Evolutionary conservation across 2,797 vertebrate species (phyloP), one percentile per base, ranked within the genome.

Genomic region (Poeciliopsis presidionis): DNA sequence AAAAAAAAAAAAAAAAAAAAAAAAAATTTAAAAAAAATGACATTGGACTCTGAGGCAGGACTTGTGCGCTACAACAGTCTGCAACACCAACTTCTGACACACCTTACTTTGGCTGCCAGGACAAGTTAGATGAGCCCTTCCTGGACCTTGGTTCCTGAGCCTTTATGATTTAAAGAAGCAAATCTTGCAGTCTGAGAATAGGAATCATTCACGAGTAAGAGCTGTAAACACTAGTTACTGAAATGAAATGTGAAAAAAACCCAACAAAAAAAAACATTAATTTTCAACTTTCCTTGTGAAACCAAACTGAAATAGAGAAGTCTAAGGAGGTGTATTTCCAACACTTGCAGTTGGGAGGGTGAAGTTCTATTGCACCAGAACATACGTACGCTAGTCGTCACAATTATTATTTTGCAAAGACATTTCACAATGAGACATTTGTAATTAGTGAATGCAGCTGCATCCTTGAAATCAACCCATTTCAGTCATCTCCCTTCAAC

Each of bases 281-380:
- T 59, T 25, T 55, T 67, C 84, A 87, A 84, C 81, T 79, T 81
- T 87, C 72, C 61, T 71, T 81, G 70, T 77, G 73, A 72, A 87
- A 79, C 78, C 80, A 87, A 89, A 87, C 75, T 74, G 77, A 80
- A 85, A 84, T 74, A 79, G 78, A 81, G 87, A 81, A 84, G 83
- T 74, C 86, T 79, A 77, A 87, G 81, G 86, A 82, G 82, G 74
- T 91, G 90, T 83, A 83, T 88, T 88, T 84, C 86, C 79, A 90
- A 89, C 85, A 77, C 80, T 85, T 81, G 84, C 86, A 81, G 78
- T 83, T 87, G 83, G 83, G 76, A 93, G 88, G 90, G 72, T 81
- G 84, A 84, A 87, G 81, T 86, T 79, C 85, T 92, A 94, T 91
- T 93, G 92, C 90, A 93, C 91, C 90, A 87, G 86, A 91, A 90